Base-by-base conservation (phyloP, 1,140 invertebrate species). In the Cherax destructor region DNA sequence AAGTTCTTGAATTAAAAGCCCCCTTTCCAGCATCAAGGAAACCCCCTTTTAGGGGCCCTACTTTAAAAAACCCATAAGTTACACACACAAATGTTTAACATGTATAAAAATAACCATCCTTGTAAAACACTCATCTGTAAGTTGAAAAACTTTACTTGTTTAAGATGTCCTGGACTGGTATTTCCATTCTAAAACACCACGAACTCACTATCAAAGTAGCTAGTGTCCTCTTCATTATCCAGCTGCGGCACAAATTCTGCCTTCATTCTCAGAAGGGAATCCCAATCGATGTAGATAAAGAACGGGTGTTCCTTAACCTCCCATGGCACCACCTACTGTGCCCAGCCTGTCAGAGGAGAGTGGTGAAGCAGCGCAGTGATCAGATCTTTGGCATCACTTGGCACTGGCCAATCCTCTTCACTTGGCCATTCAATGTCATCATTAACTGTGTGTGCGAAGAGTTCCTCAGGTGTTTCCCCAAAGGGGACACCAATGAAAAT, bases 231-330 rank as follows among this genome's bases (percentile, higher is more conserved):
- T 47, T 99, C 99, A 94, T 98, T 97, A 86, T 99, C 97, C 91
- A 99, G 95, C 92, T 99, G 98, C 0, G 99, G 99, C n/a, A 99
- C 98, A 95, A 99, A 99, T 95, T 99, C 99, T 0, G 99, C 99
- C 95, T 99, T 99, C 94, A 99, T 97, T 56, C 99, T 95, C 77
- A 99, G 95, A 86, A 99, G 95, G 59, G 97, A 98, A 94, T 99
- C 99, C 99, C 99, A 99, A 95, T 99, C 98, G 77, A 99, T 95
- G 16, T 96, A 97, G 93, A 96, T 96, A 95, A 99, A 99, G 95
- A 99, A 99, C 0, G 96, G 95, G 95, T 99, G 99, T 50, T 93
- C 93, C 95, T 99, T 99, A 5, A 99, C 98, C 95, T 99, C n/a
- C 98, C 87, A 98, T 96, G 0, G 99, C 97, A 6, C 99, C 99